Evolutionary conservation across 2,797 vertebrate species (phyloP).

Genomic region (Valencia hispanica): DNA sequence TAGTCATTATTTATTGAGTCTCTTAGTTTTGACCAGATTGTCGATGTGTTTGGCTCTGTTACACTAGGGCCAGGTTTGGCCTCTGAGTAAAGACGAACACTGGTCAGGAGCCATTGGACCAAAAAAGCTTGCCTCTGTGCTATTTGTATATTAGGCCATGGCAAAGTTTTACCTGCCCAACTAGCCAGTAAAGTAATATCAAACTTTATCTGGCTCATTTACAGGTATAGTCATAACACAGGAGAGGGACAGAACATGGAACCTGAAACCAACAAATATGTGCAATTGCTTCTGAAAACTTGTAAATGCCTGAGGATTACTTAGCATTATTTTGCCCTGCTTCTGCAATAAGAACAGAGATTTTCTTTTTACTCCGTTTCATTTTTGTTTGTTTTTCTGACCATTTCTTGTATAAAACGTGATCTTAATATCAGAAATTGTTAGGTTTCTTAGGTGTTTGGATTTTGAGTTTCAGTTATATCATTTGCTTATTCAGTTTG

Average conservation of each 20-base stretch:
- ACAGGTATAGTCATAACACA: conserved; percentile 25
- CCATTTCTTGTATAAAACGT: not conserved
- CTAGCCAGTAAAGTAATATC: conserved; percentile 56
- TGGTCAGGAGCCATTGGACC: conserved; percentile 58
- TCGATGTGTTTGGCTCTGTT: conserved; percentile 51
- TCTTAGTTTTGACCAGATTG: conserved; percentile 33
- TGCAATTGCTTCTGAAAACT: conserved; percentile 32
- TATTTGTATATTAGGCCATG: conserved; percentile 48
- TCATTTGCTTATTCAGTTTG: too few species aligned
- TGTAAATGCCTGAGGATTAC: not conserved
- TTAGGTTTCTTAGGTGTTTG: too few species aligned
- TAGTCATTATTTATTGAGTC: conserved; percentile 6
- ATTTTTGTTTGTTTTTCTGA: not conserved
- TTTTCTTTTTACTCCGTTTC: not conserved
- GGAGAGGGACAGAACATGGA: conserved; percentile 10
- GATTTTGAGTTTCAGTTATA: too few species aligned
- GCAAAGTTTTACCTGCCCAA: conserved; percentile 50
- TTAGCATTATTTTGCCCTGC: not conserved
- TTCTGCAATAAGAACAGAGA: not conserved
- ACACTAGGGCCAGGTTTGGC: conserved; percentile 56
- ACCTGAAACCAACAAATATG: conserved; percentile 20
- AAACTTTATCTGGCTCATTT: conserved; percentile 58
- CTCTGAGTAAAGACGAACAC: conserved; percentile 48
- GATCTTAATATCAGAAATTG: not conserved
- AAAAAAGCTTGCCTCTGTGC: conserved; percentile 48